Conservation (phyloP, 2,888 invertebrate species). For the Parnassius apollo region DNA sequence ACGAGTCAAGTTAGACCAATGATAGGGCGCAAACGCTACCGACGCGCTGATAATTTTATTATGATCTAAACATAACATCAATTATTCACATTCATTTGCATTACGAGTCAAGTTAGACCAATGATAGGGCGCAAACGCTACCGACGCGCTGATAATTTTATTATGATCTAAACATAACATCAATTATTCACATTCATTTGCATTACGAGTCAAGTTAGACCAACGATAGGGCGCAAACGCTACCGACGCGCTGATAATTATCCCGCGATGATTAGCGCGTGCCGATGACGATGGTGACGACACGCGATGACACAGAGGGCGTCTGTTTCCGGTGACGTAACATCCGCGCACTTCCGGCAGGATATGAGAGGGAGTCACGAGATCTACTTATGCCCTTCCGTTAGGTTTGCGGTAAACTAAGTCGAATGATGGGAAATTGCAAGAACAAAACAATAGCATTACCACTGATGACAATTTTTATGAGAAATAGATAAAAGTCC, state of each 20-base stretch:
- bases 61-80: neutral
- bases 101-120: conserved; percentile 9
- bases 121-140: neutral
- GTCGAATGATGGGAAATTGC: neutral
- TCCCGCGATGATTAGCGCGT: conserved; percentile 23
- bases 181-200: neutral
- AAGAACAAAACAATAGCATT: neutral
- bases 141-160: no score
- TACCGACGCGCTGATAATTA: conserved; percentile 14
- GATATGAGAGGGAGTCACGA: conserved; percentile 63
- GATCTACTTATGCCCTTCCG: conserved; percentile 63
- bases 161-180: no score
- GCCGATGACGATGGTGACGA: conserved; percentile 34
- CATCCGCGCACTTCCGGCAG: conserved; percentile 72
- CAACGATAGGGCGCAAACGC: neutral
- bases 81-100: neutral
- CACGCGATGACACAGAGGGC: conserved; percentile 73
- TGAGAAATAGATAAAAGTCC: no score
- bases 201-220: conserved; percentile 10
- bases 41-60: neutral
- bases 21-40: neutral
- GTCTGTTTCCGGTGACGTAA: conserved; percentile 78
- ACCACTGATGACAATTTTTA: no score
- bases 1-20: conserved; percentile 6
- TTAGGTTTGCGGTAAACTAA: conserved; percentile 43